Evolutionary conservation across 2,113 vertebrate genomes (phyloP).

Genomic region (Jaculus jaculus): DNA sequence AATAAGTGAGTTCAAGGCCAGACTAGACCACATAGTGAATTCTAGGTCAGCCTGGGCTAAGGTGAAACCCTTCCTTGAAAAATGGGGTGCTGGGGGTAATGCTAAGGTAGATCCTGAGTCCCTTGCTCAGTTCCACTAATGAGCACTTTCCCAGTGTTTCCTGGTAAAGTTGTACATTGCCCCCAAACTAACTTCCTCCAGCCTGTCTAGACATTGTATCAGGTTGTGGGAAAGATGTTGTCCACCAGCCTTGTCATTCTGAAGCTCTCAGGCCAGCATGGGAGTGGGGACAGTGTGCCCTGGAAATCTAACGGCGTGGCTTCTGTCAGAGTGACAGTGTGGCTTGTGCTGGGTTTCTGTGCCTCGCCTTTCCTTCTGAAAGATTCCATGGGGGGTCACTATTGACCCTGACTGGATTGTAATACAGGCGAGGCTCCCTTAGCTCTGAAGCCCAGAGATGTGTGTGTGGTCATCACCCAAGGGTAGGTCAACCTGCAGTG

Average conservation of each 20-base stretch:
- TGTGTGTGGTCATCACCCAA: neutral
- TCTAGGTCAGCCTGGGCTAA: too few relatives aligned
- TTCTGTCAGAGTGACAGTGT: neutral
- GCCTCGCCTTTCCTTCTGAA: neutral
- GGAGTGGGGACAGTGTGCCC: neutral
- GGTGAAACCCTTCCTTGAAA: too few relatives aligned
- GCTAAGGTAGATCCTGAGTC: neutral
- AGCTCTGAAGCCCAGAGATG: neutral
- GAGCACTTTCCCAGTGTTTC: neutral
- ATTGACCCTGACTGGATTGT: neutral
- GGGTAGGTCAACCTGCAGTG: neutral
- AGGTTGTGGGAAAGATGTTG: neutral
- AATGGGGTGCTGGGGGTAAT: too few relatives aligned
- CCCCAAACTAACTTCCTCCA: neutral
- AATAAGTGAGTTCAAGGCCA: too few relatives aligned
- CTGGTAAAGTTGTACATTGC: neutral
- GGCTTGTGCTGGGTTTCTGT: neutral
- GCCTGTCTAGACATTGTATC: neutral
- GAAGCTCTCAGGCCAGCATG: neutral
- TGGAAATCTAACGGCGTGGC: neutral
- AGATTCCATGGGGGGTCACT: neutral
- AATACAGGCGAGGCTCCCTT: neutral
- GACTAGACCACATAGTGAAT: too few relatives aligned
- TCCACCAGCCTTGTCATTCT: neutral
- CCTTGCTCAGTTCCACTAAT: fast-evolving